Conservation (phyloP, 2,797 vertebrate species). For the Trichosurus vulpecula region DNA sequence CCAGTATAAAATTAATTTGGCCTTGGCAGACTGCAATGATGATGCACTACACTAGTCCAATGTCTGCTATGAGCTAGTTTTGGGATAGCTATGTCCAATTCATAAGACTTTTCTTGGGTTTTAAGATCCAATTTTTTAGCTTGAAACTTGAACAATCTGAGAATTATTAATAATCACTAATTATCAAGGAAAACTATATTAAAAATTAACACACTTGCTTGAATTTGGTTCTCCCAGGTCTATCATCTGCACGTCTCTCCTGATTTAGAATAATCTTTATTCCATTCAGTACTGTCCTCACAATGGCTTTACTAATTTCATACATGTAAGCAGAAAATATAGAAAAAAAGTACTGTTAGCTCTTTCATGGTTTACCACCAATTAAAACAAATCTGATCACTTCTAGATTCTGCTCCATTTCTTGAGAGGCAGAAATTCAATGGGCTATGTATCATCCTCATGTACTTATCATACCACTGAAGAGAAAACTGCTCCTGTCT, state of each 20-base stretch:
- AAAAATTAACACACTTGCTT: constrained; percentile 14
- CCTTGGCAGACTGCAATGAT: neutral
- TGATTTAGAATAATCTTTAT: constrained; percentile 20
- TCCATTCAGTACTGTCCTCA: constrained; percentile 35
- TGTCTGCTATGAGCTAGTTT: neutral
- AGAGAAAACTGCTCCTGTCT: constrained; percentile 28
- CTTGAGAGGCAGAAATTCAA: constrained; percentile 10
- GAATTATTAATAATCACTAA: neutral
- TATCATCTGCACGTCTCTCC: neutral
- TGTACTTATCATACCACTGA: constrained; percentile 14
- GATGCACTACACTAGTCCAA: neutral
- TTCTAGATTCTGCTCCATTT: neutral
- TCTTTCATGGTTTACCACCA: constrained; percentile 14
- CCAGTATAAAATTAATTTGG: constrained; percentile 1
- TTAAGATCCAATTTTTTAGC: neutral
- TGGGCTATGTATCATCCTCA: neutral
- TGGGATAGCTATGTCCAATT: neutral
- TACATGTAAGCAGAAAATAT: constrained; percentile 3
- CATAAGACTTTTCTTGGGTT: neutral
- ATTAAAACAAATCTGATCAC: constrained; percentile 45
- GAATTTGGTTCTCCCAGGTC: neutral
- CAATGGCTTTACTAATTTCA: constrained; percentile 32
- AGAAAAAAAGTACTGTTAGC: constrained; percentile 12
- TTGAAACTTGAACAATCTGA: neutral
- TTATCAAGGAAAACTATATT: neutral